Evolutionary conservation across 2,888 invertebrate species (phyloP).

Genomic region (Ceriagrion tenellum): DNA sequence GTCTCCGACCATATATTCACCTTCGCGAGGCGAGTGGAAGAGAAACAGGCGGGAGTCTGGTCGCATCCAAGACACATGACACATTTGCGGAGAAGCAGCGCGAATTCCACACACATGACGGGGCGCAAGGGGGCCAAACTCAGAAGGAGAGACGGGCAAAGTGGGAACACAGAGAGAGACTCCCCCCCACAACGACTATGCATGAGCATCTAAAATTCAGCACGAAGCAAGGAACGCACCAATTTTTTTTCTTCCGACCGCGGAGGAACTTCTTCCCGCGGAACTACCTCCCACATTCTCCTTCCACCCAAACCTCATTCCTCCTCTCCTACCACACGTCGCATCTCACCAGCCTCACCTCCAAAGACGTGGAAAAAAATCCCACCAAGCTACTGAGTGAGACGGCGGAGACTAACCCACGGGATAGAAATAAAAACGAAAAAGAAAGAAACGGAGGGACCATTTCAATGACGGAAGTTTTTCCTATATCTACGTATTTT

Average conservation of each 20-base stretch:
- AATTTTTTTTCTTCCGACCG: neutral
- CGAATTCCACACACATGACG: neutral
- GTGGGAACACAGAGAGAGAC: neutral
- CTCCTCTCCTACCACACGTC: neutral
- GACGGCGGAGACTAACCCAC: neutral
- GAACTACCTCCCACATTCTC: neutral
- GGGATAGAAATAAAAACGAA: neutral
- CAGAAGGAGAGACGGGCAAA: neutral
- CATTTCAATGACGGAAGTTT: neutral
- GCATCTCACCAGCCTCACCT: neutral
- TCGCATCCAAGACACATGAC: neutral
- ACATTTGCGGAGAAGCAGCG: neutral
- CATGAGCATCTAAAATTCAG: constrained; percentile 20
- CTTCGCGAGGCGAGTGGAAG: neutral
- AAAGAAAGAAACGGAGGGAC: neutral
- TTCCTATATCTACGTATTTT: neutral
- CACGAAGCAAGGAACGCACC: neutral
- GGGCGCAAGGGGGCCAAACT: neutral
- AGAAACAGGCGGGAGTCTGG: neutral
- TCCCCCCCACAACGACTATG: neutral
- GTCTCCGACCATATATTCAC: neutral
- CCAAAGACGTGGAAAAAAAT: neutral
- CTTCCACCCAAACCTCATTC: too few species aligned
- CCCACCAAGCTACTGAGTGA: neutral
- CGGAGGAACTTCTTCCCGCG: neutral